A percentile compares a stretch with the other conserved stretches of the same genome.
Conservation (phyloP, 2,888 invertebrate species). For the Pantelozetes paolii region DNA sequence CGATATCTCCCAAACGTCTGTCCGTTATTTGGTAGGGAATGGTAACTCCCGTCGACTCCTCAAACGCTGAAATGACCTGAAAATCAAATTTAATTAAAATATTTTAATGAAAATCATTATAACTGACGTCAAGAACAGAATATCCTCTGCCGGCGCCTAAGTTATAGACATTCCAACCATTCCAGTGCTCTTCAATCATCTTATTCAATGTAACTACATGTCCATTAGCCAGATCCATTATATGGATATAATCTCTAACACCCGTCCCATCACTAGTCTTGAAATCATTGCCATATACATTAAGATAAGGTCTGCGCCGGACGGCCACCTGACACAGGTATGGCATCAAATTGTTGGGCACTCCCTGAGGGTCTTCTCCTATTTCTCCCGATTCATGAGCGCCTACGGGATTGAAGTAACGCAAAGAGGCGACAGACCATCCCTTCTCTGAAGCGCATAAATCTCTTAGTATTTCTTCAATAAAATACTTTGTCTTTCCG, state of each 20-base stretch:
- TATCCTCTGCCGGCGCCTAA: conserved; percentile 71
- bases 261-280: conserved; percentile 81
- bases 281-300: conserved; percentile 82
- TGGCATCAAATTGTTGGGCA: conserved; percentile 66
- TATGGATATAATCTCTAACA: conserved; percentile 80
- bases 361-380: conserved; percentile 59
- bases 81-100: too few species aligned
- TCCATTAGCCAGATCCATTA: conserved; percentile 78
- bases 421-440: conserved; percentile 57
- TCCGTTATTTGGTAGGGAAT: conserved; percentile 68
- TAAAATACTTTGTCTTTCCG: conserved; percentile 87
- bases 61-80: conserved; percentile 65
- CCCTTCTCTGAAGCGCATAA: conserved; percentile 67
- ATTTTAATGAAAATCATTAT: neutral
- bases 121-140: conserved; percentile 72
- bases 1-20: conserved; percentile 78
- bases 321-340: conserved; percentile 74
- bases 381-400: conserved; percentile 58
- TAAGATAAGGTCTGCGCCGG: conserved; percentile 67
- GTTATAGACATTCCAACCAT: conserved; percentile 66
- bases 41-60: conserved; percentile 67
- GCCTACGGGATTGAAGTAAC: conserved; percentile 60
- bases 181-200: conserved; percentile 54
- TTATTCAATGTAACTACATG: conserved; percentile 77
- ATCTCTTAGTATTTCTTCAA: conserved; percentile 88